Evolutionary conservation across 2,888 invertebrate species (phyloP), one percentile per base, ranked within the genome.

Genomic region (Lasioglossum calceatum): DNA sequence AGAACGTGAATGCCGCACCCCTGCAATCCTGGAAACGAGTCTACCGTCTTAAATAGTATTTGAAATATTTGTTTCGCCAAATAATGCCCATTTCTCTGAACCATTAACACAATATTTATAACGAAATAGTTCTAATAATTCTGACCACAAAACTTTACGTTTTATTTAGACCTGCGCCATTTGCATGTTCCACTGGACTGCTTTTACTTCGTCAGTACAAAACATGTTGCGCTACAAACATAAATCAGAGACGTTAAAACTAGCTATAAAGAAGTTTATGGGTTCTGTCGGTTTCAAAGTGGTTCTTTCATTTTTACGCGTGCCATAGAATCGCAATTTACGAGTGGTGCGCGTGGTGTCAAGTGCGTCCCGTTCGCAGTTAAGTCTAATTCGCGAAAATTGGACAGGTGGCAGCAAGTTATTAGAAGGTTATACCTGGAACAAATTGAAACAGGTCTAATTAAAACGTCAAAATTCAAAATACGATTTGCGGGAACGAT

Each of bases 401-500:
- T 39, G 32, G 27, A 67, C 19, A n/a, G 36, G 50, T 12, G n/a
- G n/a, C n/a, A 16, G 78, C 32, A 39, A 77, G 10, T 36, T 47
- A 77, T 77, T 47, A 32, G 39, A 71, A 50, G 50, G 39, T 71
- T 50, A 71, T 39, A 19, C 50, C n/a, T 12, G 42, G 7, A 50
- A n/a, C 64, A 64, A 81, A 81, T 58, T 72, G 81, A 77, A 84
- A 76, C 54, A 14, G 67, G 36, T 39, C 36, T 84, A 74, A 82
- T 82, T 81, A 82, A 82, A 82, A 77, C 67, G 77, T 81, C 81
- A 73, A 77, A 84, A 77, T 72, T 77, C 44, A 64, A 36, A 64
- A 64, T 54, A 42, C 74, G 23, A 47, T 58, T 44, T 72, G 50
- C 72, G 64, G 72, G 50, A 19, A 47, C 16, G 72, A 12, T 32